Evolutionary conservation across 2,888 invertebrate species (phyloP), one percentile per base, ranked within the genome.

Genomic region (Drosophila basisetae): DNA sequence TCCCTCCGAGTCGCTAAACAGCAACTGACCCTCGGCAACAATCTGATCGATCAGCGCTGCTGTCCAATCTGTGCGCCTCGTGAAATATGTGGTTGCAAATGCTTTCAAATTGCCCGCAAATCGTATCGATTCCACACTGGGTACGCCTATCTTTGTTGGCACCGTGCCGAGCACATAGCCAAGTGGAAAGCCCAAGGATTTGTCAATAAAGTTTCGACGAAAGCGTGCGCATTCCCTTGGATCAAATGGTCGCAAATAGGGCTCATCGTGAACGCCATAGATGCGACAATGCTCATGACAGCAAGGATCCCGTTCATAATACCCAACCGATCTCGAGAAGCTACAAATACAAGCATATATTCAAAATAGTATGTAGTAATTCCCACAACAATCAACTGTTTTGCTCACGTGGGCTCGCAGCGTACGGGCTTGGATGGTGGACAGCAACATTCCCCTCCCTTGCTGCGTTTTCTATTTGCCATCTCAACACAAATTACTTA

Each of bases 31-130:
- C 52, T 93, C 92, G 16, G 68, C 62, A 0, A 91, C 73, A 16
- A 93, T 37, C 47, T 85, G 78, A 61, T 93, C 93, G 2, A 93
- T 66, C 0, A 91, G 68, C 4, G 70, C 73, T 4, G 85, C 69
- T 4, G 76, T 78, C 93, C 93, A 93, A 18, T 90, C 85, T 2
- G 68, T 82, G 52, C 92, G 91, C 0, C 87, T 86, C 2, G 91
- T 92, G 7, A 92, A 83, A 59, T 91, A 91, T 9, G 90, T 82
- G 28, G 90, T 83, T 0, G 92, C 91, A 70, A 92, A 92, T 4
- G 89, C 92, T 47, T 92, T 84, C 4, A 93, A 64, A 54, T 84
- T 80, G 0, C 85, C 86, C 0, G 91, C 92, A 56, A 75, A 93
- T 0, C 86, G 88, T 55, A 88, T 76, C 0, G 86, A 65, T 11